Base-by-base conservation (phyloP, 2,113 vertebrate species). In the Sander lucioperca region DNA sequence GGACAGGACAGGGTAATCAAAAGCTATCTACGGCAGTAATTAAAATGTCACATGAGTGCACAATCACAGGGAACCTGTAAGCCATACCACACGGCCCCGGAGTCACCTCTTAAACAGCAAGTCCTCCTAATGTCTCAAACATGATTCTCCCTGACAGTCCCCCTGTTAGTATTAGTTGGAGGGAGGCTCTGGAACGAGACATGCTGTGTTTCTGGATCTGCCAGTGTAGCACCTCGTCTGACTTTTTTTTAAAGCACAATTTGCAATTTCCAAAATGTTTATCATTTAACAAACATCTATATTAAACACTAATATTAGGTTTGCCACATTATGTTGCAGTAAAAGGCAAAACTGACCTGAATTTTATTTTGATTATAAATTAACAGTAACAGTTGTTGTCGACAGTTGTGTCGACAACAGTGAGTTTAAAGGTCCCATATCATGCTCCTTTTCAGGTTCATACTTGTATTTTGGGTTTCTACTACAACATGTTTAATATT, bases 31-130 rank as follows among this genome's bases (percentile, higher is more conserved):
- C 74, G 14, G 67, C 83, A 15, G 84, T 93, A 94, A 95, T 94
- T 93, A 95, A 91, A 93, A 92, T 91, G 89, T 92, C 91, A 92
- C 73, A 92, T 73, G 79, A 91, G 87, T 71, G 86, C 56, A 64
- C 87, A 84, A 83, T 91, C 78, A 87, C 72, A 79, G 77, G 80
- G 74, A 92, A 91, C 85, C 80, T 85, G 76, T 61, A 53, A 74
- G 69, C 62, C 73, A 67, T 62, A 47, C 62, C 21, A 2, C 77
- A 30, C 4, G 6, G 53, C 74, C 73, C 48, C 6, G 62, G 74
- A 83, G 88, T 85, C 87, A 86, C 80, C 75, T 87, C 69, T 82
- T 79, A 79, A 90, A 63, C 89, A 87, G 85, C 78, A 62, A 57
- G 79, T 80, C 83, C 39, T 57, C 12, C 77, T 87, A 82, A 90